Base-by-base conservation (phyloP, 2,113 vertebrate species). In the Salvator merianae region DNA sequence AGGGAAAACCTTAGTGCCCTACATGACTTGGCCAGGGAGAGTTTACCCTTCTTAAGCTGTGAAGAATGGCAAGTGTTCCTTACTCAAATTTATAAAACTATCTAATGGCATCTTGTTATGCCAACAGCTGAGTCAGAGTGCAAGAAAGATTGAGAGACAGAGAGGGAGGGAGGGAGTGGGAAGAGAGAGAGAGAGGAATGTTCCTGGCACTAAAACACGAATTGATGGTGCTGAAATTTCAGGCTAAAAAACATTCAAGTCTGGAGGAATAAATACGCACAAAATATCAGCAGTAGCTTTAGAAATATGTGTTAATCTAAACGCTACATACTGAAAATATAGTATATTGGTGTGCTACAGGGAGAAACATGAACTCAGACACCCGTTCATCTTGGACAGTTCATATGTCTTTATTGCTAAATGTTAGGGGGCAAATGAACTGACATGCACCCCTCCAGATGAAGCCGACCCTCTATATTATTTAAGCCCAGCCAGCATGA, bases 171-270 rank as follows among this genome's bases (percentile, higher is more conserved):
- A 20, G 20, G 30, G 3, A 28, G 13, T 1, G n/a, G n/a, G 13
- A n/a, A 55, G 50, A 22, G 18, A 70, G 0, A 72, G 16, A 26
- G 34, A 36, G 32, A 22, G 47, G 71, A 47, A 63, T 24, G 59
- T 82, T 82, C 69, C 69, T 72, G 70, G 50, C 53, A 81, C n/a
- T 24, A 34, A 62, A 55, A 71, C 47, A 73, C 5, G 13, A 40
- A 40, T 72, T 82, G 70, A 30, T 73, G 30, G n/a, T 65, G 38
- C 32, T 82, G 70, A 74, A 82, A 74, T 82, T 73, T 74, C 81
- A 65, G 22, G 7, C 7, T 32, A 24, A 24, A 36, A 74, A 65
- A 74, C 55, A 59, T 16, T 65, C n/a, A 65, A 47, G 43, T 47
- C 43, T 26, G 30, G 3, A 55, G 50, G 10, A 28, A 24, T n/a